Conservation (phyloP, 2,797 vertebrate species). For the Prunella strophiata region DNA sequence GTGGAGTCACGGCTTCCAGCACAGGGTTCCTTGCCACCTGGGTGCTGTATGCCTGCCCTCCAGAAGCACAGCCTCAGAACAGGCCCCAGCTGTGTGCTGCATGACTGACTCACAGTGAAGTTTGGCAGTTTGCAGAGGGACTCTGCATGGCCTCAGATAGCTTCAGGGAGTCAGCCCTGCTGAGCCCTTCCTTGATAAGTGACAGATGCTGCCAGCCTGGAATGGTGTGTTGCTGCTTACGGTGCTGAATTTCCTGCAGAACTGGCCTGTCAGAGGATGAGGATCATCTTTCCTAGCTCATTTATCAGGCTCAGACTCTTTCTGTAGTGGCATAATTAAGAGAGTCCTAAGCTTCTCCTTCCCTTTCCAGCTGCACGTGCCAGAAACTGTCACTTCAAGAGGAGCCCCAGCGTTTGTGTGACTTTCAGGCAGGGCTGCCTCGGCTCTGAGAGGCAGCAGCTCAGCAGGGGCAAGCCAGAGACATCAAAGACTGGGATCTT, state of each 20-base stretch:
- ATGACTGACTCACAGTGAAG: neutral
- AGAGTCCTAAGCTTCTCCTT: neutral
- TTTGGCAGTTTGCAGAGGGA: neutral
- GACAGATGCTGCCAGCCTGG: constrained; percentile 19
- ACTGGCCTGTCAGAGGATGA: constrained; percentile 39
- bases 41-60: neutral
- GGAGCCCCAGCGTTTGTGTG: neutral
- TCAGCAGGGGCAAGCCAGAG: neutral
- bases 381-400: neutral
- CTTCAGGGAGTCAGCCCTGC: neutral
- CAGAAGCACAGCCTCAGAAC: neutral
- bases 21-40: accelerated
- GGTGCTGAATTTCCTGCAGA: constrained; percentile 45
- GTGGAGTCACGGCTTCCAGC: neutral
- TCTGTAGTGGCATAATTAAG: neutral
- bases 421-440: neutral
- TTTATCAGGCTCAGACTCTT: constrained; percentile 21
- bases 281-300: constrained; percentile 15
- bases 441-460: neutral
- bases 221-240: constrained; percentile 31
- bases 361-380: neutral
- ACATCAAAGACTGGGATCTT: accelerated
- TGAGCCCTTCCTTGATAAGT: constrained; percentile 35
- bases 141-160: neutral
- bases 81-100: neutral